Evolutionary conservation across 2,888 invertebrate genomes (phyloP).

Genomic region (Limnephilus lunatus): DNA sequence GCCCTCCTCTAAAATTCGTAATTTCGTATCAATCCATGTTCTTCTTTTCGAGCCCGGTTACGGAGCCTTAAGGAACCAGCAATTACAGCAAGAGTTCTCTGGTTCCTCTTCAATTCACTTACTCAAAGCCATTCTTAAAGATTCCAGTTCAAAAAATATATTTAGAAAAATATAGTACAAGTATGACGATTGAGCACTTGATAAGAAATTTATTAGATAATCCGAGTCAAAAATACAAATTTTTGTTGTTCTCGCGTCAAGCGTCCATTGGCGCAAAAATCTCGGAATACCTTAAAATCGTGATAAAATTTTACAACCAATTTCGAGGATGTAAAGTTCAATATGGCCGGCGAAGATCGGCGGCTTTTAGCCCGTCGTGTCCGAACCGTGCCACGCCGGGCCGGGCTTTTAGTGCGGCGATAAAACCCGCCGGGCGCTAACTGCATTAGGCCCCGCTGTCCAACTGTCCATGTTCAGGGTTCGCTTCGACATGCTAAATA

Average conservation of each 20-base stretch:
- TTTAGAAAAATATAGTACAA: no score
- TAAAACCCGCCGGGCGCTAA: slow-evolving; percentile 29
- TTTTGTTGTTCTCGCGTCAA: background rate
- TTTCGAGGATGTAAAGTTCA: slow-evolving; percentile 61
- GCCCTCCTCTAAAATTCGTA: no score
- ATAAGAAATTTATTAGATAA: no score
- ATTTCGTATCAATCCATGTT: no score
- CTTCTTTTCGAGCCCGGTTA: no score
- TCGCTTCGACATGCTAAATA: slow-evolving; percentile 38
- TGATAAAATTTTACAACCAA: slow-evolving; percentile 57
- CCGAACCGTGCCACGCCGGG: slow-evolving; percentile 18
- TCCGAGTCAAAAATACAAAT: background rate
- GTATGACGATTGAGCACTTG: no score
- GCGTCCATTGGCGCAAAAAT: background rate
- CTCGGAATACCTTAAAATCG: background rate
- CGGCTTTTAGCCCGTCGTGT: slow-evolving; percentile 46
- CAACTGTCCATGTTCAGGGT: background rate
- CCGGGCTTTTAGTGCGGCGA: slow-evolving; percentile 50
- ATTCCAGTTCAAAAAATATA: no score
- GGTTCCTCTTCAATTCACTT: no score
- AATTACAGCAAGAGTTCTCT: no score
- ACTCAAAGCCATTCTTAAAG: no score
- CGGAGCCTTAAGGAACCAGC: no score
- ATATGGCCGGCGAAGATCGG: slow-evolving; percentile 50
- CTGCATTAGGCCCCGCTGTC: slow-evolving; percentile 27